Percentiles rank a stretch among this genome's conserved stretches.
These are phyloP conservation scores for Drosophila lutescens DNA, from an alignment of 2,888 invertebrate genomes.

Conservation along the genomic window DNA sequence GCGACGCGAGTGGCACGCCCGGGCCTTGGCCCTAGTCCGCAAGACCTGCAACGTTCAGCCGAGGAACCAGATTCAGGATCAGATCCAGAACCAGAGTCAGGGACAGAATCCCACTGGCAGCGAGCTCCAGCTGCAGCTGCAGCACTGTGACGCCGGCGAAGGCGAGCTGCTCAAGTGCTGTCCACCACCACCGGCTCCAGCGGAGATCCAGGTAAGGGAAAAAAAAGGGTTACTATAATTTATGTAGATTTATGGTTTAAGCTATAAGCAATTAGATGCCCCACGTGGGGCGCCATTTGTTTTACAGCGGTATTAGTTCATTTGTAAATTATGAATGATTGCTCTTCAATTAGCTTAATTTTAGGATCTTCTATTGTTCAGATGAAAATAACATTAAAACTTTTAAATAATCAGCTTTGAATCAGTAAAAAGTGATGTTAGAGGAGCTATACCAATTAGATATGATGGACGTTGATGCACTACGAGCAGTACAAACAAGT, in stretches of 20 bases:
- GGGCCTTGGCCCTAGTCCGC: slow-evolving; percentile 83
- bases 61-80: slow-evolving; percentile 23
- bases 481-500: no score
- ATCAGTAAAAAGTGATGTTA: no score
- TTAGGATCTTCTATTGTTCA: no score
- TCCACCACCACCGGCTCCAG: slow-evolving; percentile 48
- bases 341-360: no score
- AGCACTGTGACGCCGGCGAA: slow-evolving; percentile 73
- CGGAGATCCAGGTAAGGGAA: slow-evolving; percentile 1
- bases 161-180: slow-evolving; percentile 73
- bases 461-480: no score
- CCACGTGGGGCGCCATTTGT: not conserved
- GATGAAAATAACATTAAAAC: no score
- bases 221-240: no score
- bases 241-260: no score
- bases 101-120: slow-evolving; percentile 45
- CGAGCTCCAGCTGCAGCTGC: slow-evolving; percentile 63
- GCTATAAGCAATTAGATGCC: not conserved
- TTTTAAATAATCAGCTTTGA: no score
- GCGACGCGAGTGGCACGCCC: slow-evolving; percentile 84
- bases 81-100: slow-evolving; percentile 3
- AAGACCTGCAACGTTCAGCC: slow-evolving; percentile 84
- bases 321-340: no score
- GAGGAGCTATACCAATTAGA: no score
- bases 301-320: no score